A percentile compares a stretch with the other conserved stretches of the same genome.
Evolutionary conservation across 2,888 invertebrate genomes (phyloP).

Genomic region (Theodoxus fluviatilis): DNA sequence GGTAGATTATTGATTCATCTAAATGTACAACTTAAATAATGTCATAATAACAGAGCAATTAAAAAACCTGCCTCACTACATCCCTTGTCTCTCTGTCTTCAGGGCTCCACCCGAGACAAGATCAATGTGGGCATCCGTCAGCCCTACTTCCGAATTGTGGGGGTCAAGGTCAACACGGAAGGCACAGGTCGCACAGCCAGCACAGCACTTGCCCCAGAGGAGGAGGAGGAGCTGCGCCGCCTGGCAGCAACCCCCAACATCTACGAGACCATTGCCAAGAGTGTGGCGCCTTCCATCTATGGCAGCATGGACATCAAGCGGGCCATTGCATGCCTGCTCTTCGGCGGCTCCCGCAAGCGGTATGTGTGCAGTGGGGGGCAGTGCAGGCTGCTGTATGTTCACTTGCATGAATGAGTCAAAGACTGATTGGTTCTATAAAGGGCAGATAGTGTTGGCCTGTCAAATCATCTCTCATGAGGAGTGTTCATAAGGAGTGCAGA

Average conservation of each 20-base stretch:
- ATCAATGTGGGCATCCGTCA: constrained; percentile 84
- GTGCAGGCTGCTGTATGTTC: no score
- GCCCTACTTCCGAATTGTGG: constrained; percentile 93
- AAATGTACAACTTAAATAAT: no score
- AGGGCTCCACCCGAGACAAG: constrained; percentile 73
- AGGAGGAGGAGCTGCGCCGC: constrained; percentile 83
- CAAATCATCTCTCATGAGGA: no score
- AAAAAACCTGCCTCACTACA: neutral
- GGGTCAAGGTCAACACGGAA: constrained; percentile 82
- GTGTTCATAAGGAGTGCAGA: no score
- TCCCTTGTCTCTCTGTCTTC: constrained; percentile 27
- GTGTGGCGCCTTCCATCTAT: constrained; percentile 96
- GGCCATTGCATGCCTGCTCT: constrained; percentile 91
- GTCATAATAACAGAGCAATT: no score
- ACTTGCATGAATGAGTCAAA: no score
- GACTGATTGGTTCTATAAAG: no score
- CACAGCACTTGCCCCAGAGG: constrained; percentile 65
- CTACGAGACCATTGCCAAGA: constrained; percentile 86
- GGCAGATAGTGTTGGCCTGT: no score
- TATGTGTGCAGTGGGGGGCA: constrained; percentile 39
- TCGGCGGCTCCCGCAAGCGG: constrained; percentile 80
- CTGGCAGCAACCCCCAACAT: constrained; percentile 85
- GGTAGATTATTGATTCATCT: no score
- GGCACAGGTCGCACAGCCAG: constrained; percentile 61
- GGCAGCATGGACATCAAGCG: constrained; percentile 95